Base-by-base conservation (phyloP, 2,888 invertebrate genomes). In the Chaetoderma sp. region DNA sequence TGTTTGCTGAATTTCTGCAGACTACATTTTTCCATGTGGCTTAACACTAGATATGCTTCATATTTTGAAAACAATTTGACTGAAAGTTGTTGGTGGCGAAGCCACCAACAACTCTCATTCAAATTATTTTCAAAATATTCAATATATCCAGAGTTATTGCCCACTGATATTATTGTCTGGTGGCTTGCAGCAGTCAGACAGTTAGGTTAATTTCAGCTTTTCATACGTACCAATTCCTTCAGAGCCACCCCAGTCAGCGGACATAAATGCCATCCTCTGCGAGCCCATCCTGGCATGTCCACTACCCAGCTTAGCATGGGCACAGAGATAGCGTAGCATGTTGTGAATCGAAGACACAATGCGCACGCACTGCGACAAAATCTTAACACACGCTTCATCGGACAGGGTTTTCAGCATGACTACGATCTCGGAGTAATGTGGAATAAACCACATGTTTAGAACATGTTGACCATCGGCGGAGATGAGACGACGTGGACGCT, bases 371-470 rank as follows among this genome's bases (percentile, higher is more conserved):
- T 76, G 70, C 23, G 71, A 66, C 33, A 86, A 73, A 0, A 83
- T 82, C 21, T 67, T 57, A 2, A 73, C 67, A 72, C 83, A 81
- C 13, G 68, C 60, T 5, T 75, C 75, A 39, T 83, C 82, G 32
- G 78, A 78, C 50, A 83, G 67, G 16, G 76, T 77, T 60, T 83
- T 84, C 74, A 80, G 86, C 77, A 84, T 78, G 54, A 79, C 73
- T 54, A 86, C 72, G 4, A 82, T 68, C 67, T 86, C 85, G 0
- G 79, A 75, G 71, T 80, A 76, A 70, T 86, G 84, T 0, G 86
- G 86, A 27, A 86, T 78, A 64, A 85, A 86, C 86, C 86, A 86
- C 28, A 86, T 72, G 72, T 86, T 86, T 50, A 85, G 71, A 6
- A 86, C 77, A 52, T 80, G 71, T 25, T 75, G 69, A 1, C 86